Evolutionary conservation across 2,888 invertebrate species (phyloP).

Genomic region (Brenthis hecate): DNA sequence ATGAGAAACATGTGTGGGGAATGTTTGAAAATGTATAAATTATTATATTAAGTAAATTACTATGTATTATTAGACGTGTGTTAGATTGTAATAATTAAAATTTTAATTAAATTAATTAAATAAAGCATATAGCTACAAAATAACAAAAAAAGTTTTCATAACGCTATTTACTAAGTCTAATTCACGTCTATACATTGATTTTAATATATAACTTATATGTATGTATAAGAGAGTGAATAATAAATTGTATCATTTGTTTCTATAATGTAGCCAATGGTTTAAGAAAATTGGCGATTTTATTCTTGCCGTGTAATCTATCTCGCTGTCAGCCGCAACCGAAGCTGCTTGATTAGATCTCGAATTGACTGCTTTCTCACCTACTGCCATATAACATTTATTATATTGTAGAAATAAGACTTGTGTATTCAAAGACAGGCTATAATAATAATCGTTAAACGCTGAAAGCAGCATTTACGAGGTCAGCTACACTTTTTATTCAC

Average conservation of each 20-base stretch:
- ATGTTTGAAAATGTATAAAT: constrained; percentile 15
- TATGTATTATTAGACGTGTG: constrained; percentile 8
- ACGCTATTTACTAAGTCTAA: not conserved
- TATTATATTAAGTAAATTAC: constrained; percentile 1
- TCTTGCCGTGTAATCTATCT: constrained; percentile 42
- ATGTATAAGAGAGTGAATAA: not conserved
- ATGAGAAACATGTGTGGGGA: constrained; percentile 31
- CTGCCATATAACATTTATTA: constrained; percentile 65
- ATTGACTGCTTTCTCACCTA: constrained; percentile 71
- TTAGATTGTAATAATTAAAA: constrained; percentile 4
- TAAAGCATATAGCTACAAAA: not conserved
- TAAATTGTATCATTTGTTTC: not conserved
- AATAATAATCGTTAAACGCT: constrained; percentile 47
- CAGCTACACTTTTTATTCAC: constrained; percentile 44
- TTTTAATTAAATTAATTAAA: too few relatives aligned
- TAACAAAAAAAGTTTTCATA: not conserved
- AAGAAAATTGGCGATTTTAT: constrained; percentile 37
- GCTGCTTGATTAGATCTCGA: constrained; percentile 72
- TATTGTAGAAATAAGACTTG: constrained; percentile 58
- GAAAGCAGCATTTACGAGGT: constrained; percentile 65
- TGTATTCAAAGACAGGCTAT: constrained; percentile 48
- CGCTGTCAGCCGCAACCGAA: constrained; percentile 39
- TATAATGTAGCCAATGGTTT: constrained; percentile 8
- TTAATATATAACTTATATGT: not conserved
- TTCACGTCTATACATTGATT: not conserved